Evolutionary conservation across 2,888 invertebrate genomes (phyloP).

Genomic region (Drosophila anomalipes): DNA sequence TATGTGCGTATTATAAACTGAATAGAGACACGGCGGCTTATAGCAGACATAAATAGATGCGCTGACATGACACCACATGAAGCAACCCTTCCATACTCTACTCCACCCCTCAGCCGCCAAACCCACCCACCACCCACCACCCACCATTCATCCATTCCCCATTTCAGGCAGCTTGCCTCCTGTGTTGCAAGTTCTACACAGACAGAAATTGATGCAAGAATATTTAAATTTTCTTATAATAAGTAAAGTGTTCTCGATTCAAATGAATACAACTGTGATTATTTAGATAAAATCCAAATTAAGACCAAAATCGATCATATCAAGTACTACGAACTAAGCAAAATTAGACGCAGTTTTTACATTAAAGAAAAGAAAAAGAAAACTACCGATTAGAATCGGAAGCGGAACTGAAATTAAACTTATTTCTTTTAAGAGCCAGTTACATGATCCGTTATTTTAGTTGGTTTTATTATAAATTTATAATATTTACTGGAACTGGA

Average conservation of each 20-base stretch:
- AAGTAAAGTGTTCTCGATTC: background rate
- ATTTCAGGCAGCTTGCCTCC: background rate
- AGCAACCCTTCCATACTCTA: background rate
- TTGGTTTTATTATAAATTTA: too few species aligned
- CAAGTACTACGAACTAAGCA: background rate
- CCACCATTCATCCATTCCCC: background rate
- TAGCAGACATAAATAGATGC: slow-evolving; percentile 32
- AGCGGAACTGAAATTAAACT: too few species aligned
- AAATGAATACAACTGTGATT: too few species aligned
- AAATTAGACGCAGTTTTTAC: background rate
- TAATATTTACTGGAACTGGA: too few species aligned
- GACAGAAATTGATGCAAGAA: background rate
- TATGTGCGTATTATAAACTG: slow-evolving; percentile 39
- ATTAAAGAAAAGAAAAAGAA: too few species aligned
- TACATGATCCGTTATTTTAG: too few species aligned
- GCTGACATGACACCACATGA: slow-evolving; percentile 1
- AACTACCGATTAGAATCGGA: too few species aligned
- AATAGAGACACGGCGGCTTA: slow-evolving; percentile 26
- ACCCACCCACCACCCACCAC: background rate
- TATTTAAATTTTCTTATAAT: background rate
- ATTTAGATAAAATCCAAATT: background rate
- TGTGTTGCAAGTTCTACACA: background rate
- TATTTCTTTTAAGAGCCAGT: too few species aligned
- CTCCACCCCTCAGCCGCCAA: background rate
- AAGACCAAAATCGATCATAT: background rate